These are phyloP conservation scores for Calephelis perditalis DNA, from an alignment of 2,888 invertebrate genomes.

Conservation along the genomic window DNA sequence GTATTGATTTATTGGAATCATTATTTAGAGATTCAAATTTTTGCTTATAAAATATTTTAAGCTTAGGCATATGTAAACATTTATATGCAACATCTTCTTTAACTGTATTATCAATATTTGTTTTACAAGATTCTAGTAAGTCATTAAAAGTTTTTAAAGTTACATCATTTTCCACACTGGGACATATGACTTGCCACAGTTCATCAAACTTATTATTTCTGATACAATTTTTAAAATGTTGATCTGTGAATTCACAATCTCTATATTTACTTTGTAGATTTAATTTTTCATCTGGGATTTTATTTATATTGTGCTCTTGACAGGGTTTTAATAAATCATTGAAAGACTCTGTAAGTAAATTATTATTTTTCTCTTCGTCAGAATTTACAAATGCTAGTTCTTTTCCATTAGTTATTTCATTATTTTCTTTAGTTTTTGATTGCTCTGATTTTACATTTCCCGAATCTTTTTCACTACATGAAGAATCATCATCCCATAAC, in stretches of 20 bases:
- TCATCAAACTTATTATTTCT: conserved; percentile 27
- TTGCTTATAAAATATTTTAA: not conserved
- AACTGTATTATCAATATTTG: not conserved
- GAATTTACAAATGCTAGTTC: not conserved
- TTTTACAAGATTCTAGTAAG: not conserved
- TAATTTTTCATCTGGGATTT: not conserved
- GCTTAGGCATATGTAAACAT: not conserved
- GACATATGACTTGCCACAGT: conserved; percentile 40
- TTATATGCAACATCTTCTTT: not conserved
- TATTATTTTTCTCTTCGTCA: not conserved
- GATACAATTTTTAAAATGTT: not conserved
- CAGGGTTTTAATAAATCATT: not conserved
- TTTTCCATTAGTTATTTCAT: conserved; percentile 8
- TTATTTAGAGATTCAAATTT: no score
- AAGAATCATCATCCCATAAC: conserved; percentile 44
- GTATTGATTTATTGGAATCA: not conserved
- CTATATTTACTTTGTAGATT: not conserved
- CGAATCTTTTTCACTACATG: conserved; percentile 16
- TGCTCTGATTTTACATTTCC: conserved; percentile 1
- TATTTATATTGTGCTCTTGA: not conserved
- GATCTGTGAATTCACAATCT: not conserved
- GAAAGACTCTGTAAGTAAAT: not conserved
- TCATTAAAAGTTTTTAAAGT: not conserved
- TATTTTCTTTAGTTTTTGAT: not conserved
- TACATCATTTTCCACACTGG: conserved; percentile 16